Evolutionary conservation across 1,140 invertebrate genomes (phyloP).

Genomic region (Drosophila tani): DNA sequence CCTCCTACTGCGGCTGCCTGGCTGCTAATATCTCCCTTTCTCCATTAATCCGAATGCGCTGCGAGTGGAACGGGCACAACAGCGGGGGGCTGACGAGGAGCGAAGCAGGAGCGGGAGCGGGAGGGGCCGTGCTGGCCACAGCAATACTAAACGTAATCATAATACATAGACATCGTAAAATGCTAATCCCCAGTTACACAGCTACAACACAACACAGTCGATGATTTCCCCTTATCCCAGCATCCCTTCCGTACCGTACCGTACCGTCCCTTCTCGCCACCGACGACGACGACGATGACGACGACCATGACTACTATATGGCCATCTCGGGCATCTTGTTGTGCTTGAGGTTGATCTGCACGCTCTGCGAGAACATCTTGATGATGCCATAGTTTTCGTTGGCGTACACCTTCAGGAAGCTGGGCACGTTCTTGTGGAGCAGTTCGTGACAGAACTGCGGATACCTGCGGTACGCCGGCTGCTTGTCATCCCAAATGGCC

Average conservation of each 20-base stretch:
- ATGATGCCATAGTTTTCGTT: constrained; percentile 81
- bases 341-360: constrained; percentile 82
- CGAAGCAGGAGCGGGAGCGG: neutral
- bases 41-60: constrained; percentile 7
- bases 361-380: constrained; percentile 84
- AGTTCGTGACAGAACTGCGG: constrained; percentile 83
- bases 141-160: constrained; percentile 50
- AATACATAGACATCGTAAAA: constrained; percentile 37
- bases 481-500: constrained; percentile 82
- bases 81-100: neutral
- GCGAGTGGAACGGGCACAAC: neutral
- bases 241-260: too few species aligned
- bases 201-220: constrained; percentile 51
- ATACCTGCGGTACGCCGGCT: constrained; percentile 80
- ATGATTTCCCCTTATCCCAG: constrained; percentile 10
- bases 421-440: constrained; percentile 78
- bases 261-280: neutral
- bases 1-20: neutral
- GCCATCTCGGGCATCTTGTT: constrained; percentile 82
- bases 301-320: constrained; percentile 55
- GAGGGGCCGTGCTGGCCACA: neutral
- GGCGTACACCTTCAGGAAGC: constrained; percentile 79
- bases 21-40: neutral
- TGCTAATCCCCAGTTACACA: constrained; percentile 45
- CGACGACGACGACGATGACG: neutral